These are phyloP conservation scores for Chelon auratus DNA, from an alignment of 2,797 vertebrate genomes.

Conservation along the genomic window DNA sequence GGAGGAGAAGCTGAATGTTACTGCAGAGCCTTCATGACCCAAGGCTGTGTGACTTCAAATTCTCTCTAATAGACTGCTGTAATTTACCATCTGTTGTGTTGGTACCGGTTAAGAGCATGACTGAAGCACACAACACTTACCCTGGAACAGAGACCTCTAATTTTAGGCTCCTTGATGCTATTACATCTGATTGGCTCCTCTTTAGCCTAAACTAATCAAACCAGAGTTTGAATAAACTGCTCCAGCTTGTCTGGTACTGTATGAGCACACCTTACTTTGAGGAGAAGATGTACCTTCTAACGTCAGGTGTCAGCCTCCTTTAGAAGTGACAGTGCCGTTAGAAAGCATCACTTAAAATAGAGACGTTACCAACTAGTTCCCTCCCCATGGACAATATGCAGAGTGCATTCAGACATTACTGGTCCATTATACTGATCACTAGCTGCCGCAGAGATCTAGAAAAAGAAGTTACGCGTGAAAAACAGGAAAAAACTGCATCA, in stretches of 20 bases:
- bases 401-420: too few relatives aligned
- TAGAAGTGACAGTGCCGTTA: neutral
- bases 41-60: too few relatives aligned
- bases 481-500: too few relatives aligned
- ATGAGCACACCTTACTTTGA: neutral
- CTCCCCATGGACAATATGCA: too few relatives aligned
- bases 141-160: neutral
- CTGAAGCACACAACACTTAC: constrained; percentile 1
- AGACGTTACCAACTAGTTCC: too few relatives aligned
- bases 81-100: constrained; percentile 2
- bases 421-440: too few relatives aligned
- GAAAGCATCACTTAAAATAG: too few relatives aligned
- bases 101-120: neutral
- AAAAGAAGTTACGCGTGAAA: too few relatives aligned
- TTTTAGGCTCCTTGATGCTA: neutral
- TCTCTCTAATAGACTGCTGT: neutral
- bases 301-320: too few relatives aligned
- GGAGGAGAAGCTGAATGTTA: neutral
- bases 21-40: too few relatives aligned
- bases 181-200: neutral
- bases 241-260: neutral
- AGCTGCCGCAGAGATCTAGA: too few relatives aligned
- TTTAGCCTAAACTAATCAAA: neutral
- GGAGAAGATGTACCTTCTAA: neutral
- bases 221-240: neutral